Evolutionary conservation across 2,113 vertebrate genomes (phyloP).

Genomic region (Probosciger aterrimus): DNA sequence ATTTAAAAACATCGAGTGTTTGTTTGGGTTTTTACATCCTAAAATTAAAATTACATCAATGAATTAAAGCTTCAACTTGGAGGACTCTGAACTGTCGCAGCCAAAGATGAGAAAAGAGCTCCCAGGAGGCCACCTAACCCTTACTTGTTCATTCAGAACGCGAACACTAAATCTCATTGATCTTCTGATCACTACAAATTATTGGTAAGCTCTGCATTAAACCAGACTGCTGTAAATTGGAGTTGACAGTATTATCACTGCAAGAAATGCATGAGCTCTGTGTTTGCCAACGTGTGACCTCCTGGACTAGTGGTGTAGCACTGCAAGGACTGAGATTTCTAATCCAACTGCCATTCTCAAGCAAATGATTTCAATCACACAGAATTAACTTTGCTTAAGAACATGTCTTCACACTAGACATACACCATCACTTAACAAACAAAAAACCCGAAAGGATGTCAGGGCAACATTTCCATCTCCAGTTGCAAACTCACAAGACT

Average conservation of each 20-base stretch:
- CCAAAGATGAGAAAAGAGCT: not conserved
- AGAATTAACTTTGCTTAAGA: not conserved
- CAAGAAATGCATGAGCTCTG: slow-evolving; percentile 30
- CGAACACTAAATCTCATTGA: slow-evolving; percentile 58
- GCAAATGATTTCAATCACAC: not conserved
- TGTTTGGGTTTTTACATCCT: not conserved
- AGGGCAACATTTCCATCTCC: not conserved
- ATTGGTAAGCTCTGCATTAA: slow-evolving; percentile 66
- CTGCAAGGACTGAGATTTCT: not conserved
- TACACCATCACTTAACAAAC: not conserved
- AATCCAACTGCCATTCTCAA: not conserved
- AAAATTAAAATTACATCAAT: slow-evolving; percentile 14
- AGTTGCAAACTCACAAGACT: not conserved
- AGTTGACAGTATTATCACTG: slow-evolving; percentile 59
- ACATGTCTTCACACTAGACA: not conserved
- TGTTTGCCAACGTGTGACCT: slow-evolving; percentile 19
- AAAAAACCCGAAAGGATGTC: not conserved
- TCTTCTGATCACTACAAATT: slow-evolving; percentile 69
- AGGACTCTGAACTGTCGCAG: not conserved
- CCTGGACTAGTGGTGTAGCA: not conserved
- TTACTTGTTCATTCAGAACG: slow-evolving; percentile 44
- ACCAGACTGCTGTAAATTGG: slow-evolving; percentile 46
- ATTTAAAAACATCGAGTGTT: not conserved
- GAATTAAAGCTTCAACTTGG: not conserved
- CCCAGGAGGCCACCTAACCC: not conserved